Base-by-base conservation (phyloP, 2,888 invertebrate species). In the Catocala fraxini region DNA sequence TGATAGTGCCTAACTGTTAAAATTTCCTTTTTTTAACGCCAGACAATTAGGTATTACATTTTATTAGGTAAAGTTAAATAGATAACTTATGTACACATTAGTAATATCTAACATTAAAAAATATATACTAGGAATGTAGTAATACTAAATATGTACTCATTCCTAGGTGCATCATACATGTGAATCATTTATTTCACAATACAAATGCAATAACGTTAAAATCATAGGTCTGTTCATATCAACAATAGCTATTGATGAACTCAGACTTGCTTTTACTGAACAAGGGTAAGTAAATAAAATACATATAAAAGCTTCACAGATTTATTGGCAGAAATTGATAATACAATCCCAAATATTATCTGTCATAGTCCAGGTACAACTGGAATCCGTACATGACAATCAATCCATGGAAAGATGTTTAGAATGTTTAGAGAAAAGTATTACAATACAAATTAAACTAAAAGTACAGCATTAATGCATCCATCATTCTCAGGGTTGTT, bases 401-500 rank as follows among this genome's bases (percentile, higher is more conserved):
- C 7, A 25, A 25, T 25, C 25, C 25, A 3, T 25, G 25, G 25
- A 25, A 25, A 25, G 25, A 25, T 25, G 3, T 25, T 25, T 25
- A 25, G 25, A 4, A 25, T 25, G 25, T 25, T 25, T 3, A 25
- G 25, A 15, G 25, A 25, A 25, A 25, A 25, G 25, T 53, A 15
- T 10, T n/a, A 33, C 25, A 3, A 25, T 25, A 25, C 3, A 70
- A 69, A 56, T 96, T 96, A 99, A 71, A 99, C 98, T 88, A 99
- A 95, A 66, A 99, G 95, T 65, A 99, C 98, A 86, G 99, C 99
- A 95, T 99, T 99, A 65, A 99, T 99, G 85, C 99, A 99, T 13
- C 99, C 99, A 95, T 99, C 99, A 93, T 99, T 99, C 91, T 99
- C 99, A 0, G 99, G 99, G 93, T 99, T 98, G 91, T 99, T 99